These are phyloP conservation scores for Tupaia tana DNA, from an alignment of 2,113 vertebrate species.

Conservation along the genomic window DNA sequence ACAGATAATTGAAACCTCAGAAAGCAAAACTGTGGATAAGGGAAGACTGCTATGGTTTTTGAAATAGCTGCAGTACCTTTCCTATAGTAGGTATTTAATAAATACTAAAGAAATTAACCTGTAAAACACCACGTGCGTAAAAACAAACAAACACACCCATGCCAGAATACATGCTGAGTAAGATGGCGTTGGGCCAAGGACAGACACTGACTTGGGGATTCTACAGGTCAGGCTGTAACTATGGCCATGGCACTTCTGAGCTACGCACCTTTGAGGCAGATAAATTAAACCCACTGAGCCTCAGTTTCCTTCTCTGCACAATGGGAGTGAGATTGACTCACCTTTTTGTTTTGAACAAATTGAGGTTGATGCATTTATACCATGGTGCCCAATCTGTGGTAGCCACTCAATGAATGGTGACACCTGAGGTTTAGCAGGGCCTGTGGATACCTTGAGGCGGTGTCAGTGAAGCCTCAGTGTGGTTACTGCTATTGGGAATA, in stretches of 20 bases:
- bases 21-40: too few species aligned
- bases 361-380: background rate
- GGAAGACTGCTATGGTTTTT: background rate
- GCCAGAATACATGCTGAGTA: background rate
- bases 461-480: background rate
- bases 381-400: background rate
- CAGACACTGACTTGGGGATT: background rate
- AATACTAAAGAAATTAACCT: background rate
- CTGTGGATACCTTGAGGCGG: background rate
- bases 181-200: background rate
- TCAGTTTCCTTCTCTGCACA: background rate
- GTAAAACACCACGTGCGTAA: background rate
- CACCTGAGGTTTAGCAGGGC: background rate
- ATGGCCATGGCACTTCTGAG: background rate
- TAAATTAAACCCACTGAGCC: background rate
- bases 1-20: too few species aligned
- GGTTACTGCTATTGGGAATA: background rate
- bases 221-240: background rate
- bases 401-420: background rate
- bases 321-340: background rate
- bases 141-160: background rate
- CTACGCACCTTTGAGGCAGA: background rate
- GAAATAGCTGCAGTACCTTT: slow-evolving; percentile 18
- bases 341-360: slow-evolving; percentile 42
- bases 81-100: background rate